Base-by-base conservation (phyloP, 2,888 invertebrate species). In the Alitta virens region DNA sequence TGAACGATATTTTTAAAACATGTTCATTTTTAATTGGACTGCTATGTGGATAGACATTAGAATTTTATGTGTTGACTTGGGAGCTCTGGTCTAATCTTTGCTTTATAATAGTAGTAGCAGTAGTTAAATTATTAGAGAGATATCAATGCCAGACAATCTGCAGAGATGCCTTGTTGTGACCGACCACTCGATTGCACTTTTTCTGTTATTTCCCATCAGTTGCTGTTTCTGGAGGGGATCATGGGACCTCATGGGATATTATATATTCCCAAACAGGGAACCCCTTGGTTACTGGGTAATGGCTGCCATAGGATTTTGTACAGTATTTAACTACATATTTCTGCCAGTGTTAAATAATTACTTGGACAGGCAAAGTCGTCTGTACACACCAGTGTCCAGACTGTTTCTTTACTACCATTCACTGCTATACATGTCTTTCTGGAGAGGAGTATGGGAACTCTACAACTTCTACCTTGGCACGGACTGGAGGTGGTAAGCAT, bases 181-280 rank as follows among this genome's bases (percentile, higher is more conserved):
- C 7, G 33, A 33, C 33, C 5, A 33, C 12, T 33, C 12, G 12
- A 57, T 57, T n/a, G 33, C 49, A 14, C n/a, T 49, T 3, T 27
- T 46, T 5, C 25, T 57, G 3, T 18, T 25, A 12, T 57, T 57
- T 49, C 57, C 57, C 2, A 14, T 57, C 1, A 25, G 46, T 14
- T 49, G 46, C 27, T 7, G 2, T 5, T 57, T 26, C 18, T 57
- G 46, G 49, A 40, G 49, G 7, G 57, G 57, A 3, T 27, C 49
- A 5, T 57, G 57, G 57, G 57, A 57, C 27, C 50, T 57, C 2
- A 26, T 57, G 18, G 50, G 49, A 12, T 49, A 14, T 7, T 57
- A 57, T 27, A 25, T 57, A 5, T 43, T 57, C 7, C 49, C n/a
- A 1, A 27, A 9, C 9, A 14, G 27, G 1, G 43, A 5, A 2